Conservation (phyloP, 2,888 invertebrate genomes). For the Amiota mariae region DNA sequence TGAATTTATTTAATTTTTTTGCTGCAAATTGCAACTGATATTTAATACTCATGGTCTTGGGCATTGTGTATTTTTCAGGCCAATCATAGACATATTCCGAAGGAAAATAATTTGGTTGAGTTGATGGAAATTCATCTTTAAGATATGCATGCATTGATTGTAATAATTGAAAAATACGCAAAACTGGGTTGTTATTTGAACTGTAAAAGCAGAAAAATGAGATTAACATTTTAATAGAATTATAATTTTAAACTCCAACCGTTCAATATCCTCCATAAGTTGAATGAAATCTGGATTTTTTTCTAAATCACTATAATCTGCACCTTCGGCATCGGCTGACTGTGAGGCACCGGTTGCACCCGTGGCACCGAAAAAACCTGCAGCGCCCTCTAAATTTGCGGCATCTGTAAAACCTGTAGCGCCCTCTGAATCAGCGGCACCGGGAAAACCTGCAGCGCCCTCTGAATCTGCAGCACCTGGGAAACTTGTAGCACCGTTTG, state of each 20-base stretch:
- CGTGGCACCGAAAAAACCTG: neutral
- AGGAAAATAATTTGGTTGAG: slow-evolving; percentile 47
- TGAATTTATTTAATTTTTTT: slow-evolving; percentile 54
- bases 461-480: neutral
- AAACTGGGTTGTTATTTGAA: slow-evolving; percentile 44
- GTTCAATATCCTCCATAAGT: neutral
- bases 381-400: neutral
- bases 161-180: slow-evolving; percentile 53
- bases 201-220: slow-evolving; percentile 38
- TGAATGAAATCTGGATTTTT: neutral
- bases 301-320: neutral
- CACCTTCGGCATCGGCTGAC: neutral
- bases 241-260: neutral
- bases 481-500: neutral
- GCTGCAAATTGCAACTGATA: slow-evolving; percentile 61
- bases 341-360: neutral
- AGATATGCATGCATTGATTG: slow-evolving; percentile 57
- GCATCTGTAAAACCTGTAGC: neutral
- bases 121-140: slow-evolving; percentile 47
- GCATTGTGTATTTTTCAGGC: slow-evolving; percentile 38
- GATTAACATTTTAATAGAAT: neutral
- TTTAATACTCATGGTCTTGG: slow-evolving; percentile 59
- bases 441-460: neutral
- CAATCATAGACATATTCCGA: slow-evolving; percentile 50
- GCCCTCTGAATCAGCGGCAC: neutral